Base-by-base conservation (phyloP, 2,888 invertebrate species). In the Bruchidius siliquastri region DNA sequence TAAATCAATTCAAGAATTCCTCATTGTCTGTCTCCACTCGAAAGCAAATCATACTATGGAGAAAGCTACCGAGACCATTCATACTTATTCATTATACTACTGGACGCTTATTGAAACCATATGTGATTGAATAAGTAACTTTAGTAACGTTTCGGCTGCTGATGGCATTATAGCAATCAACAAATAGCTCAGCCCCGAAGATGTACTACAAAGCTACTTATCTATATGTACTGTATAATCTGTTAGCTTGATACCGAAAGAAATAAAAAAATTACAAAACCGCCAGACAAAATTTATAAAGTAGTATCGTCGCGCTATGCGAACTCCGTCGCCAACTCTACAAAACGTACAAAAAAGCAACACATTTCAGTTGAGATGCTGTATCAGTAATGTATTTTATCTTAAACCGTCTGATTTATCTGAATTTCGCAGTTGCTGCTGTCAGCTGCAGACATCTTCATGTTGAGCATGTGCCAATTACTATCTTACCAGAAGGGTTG, bases 351-450 rank as follows among this genome's bases (percentile, higher is more conserved):
- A 49, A 74, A 76, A 74, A 75, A 74, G 73, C 71, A 74, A 74
- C 77, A 74, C 75, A 77, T 77, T 77, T 77, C 75, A 75, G 75
- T 77, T 70, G 77, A 76, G 75, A 76, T 74, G 76, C 74, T 76
- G 76, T 76, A 75, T 76, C 73, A 67, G 73, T 77, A 79, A 78
- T 78, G 76, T 71, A 69, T 71, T 72, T 76, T 69, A 73, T 73
- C 68, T 74, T 74, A 74, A 77, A 76, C 75, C 75, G 71, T 74
- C 74, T 79, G 80, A 81, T 80, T 81, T 80, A 81, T 80, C 76
- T 73, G 76, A 80, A 49, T 80, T 79, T 81, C 79, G 78, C 79
- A 75, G 77, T 76, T 78, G 77, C 77, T 76, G 76, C 79, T 79
- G 81, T 81, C 81, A 81, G 70, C 76, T 74, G 70, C 80, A 81